Base-by-base conservation (phyloP, 2,113 vertebrate species). In the Lophura nycthemera region DNA sequence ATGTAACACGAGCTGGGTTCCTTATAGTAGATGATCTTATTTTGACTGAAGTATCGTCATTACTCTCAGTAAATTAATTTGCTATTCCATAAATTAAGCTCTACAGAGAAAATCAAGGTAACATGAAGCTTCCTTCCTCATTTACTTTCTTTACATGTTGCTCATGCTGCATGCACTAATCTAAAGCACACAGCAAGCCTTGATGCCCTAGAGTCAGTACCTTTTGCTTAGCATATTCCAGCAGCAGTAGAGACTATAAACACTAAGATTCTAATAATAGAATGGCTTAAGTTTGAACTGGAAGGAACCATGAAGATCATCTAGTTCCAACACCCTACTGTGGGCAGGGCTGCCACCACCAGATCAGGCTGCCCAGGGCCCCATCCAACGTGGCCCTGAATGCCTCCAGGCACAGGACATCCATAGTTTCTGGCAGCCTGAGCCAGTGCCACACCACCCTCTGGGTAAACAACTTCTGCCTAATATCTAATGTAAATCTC, bases 41-140 rank as follows among this genome's bases (percentile, higher is more conserved):
- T 95, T 79, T 87, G 63, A 91, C 84, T 87, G 40, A 90, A 75
- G 81, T 45, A 94, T 85, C 86, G 86, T 84, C 81, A 70, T 74
- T 79, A 48, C 57, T 81, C 65, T 57, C 40, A 90, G 60, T 56
- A 89, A 94, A 94, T 90, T 84, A 70, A 89, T 90, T 76, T 90
- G 38, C 34, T 90, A 64, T 84, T 96, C 76, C 65, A 83, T 75
- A 95, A 95, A 96, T 90, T 94, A 80, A 81, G 69, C 60, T 77
- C 29, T 69, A 83, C n/a, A 82, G 54, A 82, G 42, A 88, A 60
- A 83, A 65, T 25, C 61, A 92, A 67, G 57, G 63, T 86, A 92
- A 88, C 42, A 29, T 8, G 38, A 86, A 74, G 36, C 59, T 64
- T 73, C 25, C 48, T 86, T 36, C 74, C 42, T 77, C 30, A 56